Conservation (phyloP, 2,888 invertebrate genomes). For the Philereme transversata region DNA sequence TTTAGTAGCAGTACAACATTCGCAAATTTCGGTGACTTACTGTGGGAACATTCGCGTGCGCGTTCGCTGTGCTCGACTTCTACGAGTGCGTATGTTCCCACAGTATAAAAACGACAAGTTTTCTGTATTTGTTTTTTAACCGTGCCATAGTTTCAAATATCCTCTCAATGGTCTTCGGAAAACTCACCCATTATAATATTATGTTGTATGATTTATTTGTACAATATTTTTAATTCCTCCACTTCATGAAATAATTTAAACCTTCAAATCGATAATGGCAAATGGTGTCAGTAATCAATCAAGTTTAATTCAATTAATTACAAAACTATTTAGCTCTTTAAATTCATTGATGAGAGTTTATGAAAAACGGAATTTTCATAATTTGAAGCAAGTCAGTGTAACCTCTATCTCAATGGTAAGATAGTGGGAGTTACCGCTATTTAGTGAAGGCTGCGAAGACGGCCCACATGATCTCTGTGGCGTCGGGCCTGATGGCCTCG, state of each 20-base stretch:
- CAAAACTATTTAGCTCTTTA: slow-evolving; percentile 23
- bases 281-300: slow-evolving; percentile 9
- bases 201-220: slow-evolving; percentile 8
- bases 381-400: slow-evolving; percentile 20
- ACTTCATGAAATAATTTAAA: slow-evolving; percentile 16
- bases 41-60: no score
- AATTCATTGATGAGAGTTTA: slow-evolving; percentile 41
- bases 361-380: slow-evolving; percentile 41
- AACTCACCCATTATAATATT: background rate
- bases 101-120: no score
- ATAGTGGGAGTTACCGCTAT: slow-evolving; percentile 83
- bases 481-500: slow-evolving; percentile 95
- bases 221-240: slow-evolving; percentile 17
- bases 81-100: no score
- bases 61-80: no score
- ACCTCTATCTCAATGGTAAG: slow-evolving; percentile 39
- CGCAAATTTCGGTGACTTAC: no score
- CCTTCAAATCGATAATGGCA: slow-evolving; percentile 12
- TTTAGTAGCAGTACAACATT: no score
- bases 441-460: slow-evolving; percentile 99
- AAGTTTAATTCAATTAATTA: slow-evolving; percentile 9
- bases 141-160: no score
- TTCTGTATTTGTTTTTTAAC: no score
- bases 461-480: slow-evolving; percentile 98
- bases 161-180: no score